Base-by-base conservation (phyloP, 2,113 vertebrate genomes). In the Silurus asotus region DNA sequence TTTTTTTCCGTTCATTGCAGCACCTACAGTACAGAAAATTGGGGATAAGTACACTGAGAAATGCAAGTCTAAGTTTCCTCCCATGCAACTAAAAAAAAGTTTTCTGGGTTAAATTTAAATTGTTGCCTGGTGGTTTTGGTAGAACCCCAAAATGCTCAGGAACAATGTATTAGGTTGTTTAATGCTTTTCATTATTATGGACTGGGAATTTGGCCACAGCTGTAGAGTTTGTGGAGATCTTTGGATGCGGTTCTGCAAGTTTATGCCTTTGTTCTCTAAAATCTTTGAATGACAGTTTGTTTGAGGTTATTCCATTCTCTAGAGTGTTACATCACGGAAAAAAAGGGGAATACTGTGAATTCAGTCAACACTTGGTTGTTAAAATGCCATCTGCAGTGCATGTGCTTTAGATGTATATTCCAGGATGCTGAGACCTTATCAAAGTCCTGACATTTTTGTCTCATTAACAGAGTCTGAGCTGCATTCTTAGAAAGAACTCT, bases 1-100 rank as follows among this genome's bases (percentile, higher is more conserved):
- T 67, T 13, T 61, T 14, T 28, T 25, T 82, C 56, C 17, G 20
- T 64, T 89, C 86, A 87, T 89, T 28, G 55, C 67, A 64, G 62
- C 37, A 80, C 83, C 88, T 89, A 37, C 48, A 25, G n/a, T 5
- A 78, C 53, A 64, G 62, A 78, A 49, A 8, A 4, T 20, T n/a
- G 25, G 67, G 15, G 28, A 59, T 56, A 19, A 84, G 13, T 25
- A 8, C 37, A n/a, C 7, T 83, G 2, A 58, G 0, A 69, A 53
- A 67, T 25, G 14, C 7, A 55, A 55, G 15, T 28, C 19, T 49
- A 20, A 10, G 48, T 51, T 75, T 75, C 45, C 20, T 49, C 70
- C 20, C 9, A 4, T 11, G 4, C 37, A 23, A 37, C 28, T 1
- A 37, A 37, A 37, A 37, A 37, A 37, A 37, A 1, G 28, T 37